These are phyloP conservation scores for Drosophila busckii DNA, from an alignment of 1,140 invertebrate species.

Conservation along the genomic window DNA sequence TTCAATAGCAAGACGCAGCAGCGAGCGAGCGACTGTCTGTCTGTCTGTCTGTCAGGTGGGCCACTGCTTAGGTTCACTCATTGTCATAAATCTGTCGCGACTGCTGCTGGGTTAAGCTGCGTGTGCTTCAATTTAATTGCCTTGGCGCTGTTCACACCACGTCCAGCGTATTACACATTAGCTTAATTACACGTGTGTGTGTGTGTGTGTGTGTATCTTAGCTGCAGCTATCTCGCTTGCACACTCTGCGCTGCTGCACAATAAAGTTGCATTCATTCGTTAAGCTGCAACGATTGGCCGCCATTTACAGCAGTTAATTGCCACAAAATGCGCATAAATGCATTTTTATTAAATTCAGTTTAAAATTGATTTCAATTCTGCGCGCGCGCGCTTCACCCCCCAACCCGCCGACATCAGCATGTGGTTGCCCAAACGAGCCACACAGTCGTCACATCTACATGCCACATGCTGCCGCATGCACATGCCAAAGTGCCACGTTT, in stretches of 20 bases:
- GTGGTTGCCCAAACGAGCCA: constrained; percentile 44
- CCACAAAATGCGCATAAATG: constrained; percentile 61
- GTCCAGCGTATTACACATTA: constrained; percentile 64
- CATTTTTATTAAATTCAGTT: constrained; percentile 70
- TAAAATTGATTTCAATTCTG: constrained; percentile 72
- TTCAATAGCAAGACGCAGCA: constrained; percentile 44
- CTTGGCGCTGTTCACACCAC: constrained; percentile 58
- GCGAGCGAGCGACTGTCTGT: too few relatives aligned
- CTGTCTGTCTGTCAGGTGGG: constrained; percentile 70
- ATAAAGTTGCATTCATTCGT: constrained; percentile 5
- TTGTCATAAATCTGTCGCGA: constrained; percentile 66
- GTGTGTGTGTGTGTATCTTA: too few relatives aligned
- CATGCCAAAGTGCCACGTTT: constrained; percentile 45
- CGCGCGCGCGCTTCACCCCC: too few relatives aligned
- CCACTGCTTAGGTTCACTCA: constrained; percentile 18
- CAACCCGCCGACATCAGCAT: constrained; percentile 41
- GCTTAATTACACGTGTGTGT: constrained; percentile 51
- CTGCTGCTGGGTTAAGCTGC: constrained; percentile 51
- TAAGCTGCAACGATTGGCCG: neutral
- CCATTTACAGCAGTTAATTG: constrained; percentile 58
- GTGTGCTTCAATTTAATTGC: constrained; percentile 60
- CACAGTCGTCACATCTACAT: constrained; percentile 9
- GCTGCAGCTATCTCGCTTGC: too few relatives aligned
- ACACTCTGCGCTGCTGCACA: too few relatives aligned
- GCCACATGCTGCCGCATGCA: constrained; percentile 24